Percentiles rank a stretch among this genome's conserved stretches.
These are phyloP conservation scores for Batillaria attramentaria DNA, from an alignment of 1,140 invertebrate genomes.

Conservation along the genomic window DNA sequence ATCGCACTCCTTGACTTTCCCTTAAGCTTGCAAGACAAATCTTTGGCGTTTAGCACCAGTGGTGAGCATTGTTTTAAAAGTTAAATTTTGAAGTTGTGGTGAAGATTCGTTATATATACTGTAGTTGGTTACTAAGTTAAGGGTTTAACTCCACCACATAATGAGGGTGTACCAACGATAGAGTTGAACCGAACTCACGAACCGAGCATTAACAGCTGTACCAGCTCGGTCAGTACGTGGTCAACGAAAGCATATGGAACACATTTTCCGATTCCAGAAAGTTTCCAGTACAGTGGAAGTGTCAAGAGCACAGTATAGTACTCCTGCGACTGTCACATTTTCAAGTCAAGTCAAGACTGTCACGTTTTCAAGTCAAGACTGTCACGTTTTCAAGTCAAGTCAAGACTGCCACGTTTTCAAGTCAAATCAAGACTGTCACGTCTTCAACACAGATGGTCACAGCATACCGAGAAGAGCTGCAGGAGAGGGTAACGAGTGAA, in stretches of 20 bases:
- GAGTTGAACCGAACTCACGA: too few species aligned
- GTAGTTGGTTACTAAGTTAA: too few species aligned
- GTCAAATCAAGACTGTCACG: background rate
- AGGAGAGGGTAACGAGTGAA: constrained; percentile 32
- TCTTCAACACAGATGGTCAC: background rate
- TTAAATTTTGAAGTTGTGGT: too few species aligned
- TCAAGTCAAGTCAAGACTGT: background rate
- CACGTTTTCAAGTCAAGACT: background rate
- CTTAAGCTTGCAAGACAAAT: background rate
- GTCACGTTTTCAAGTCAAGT: background rate
- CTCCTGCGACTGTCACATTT: background rate
- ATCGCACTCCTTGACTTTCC: background rate
- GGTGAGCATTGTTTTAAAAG: too few species aligned
- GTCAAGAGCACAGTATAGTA: background rate
- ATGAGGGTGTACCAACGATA: too few species aligned
- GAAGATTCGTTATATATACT: too few species aligned
- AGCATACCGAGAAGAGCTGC: constrained; percentile 8
- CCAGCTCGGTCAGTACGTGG: too few species aligned
- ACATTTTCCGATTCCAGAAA: background rate
- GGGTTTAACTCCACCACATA: too few species aligned
- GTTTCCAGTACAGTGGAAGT: too few species aligned
- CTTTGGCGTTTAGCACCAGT: too few species aligned
- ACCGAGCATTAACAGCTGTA: too few species aligned
- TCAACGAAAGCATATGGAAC: too few species aligned
- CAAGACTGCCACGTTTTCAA: background rate